phyloP scores from a whole-genome alignment of 2,113 vertebrate species.

The Drymodes brunneopygia region DNA sequence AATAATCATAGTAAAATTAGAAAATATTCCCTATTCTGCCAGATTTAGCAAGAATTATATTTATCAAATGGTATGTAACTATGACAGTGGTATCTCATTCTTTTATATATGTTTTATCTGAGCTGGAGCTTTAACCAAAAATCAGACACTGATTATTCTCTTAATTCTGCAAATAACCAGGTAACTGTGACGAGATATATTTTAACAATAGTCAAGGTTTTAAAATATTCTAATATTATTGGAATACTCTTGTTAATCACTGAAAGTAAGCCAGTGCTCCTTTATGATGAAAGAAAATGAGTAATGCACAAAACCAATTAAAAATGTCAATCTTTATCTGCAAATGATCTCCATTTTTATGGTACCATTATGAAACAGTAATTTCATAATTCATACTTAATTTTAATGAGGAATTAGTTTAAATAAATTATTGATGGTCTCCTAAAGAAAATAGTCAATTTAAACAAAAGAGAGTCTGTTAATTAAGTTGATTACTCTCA shows the following conservation, averaged over 20 bases:
- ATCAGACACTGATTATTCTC: background rate
- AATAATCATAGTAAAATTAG: background rate
- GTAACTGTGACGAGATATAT: background rate
- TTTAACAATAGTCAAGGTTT: background rate
- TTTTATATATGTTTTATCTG: background rate
- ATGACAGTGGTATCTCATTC: background rate
- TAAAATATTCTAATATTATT: background rate
- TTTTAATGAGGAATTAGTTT: conserved; percentile 50
- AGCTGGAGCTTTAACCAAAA: background rate
- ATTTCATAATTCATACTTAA: conserved; percentile 59
- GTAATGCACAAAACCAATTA: background rate
- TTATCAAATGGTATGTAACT: background rate
- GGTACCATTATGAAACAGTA: conserved; percentile 27
- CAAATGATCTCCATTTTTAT: conserved; percentile 29
- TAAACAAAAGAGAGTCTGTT: conserved; percentile 10
- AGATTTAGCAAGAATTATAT: background rate
- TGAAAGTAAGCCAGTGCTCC: background rate
- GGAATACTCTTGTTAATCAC: background rate
- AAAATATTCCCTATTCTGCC: background rate
- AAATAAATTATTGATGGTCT: conserved; percentile 36
- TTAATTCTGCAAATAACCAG: background rate
- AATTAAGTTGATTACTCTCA: conserved; percentile 55
- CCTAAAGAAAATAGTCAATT: conserved; percentile 40
- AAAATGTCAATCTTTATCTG: conserved; percentile 44
- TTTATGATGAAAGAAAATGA: conserved; percentile 10